phyloP scores from a whole-genome alignment of 2,888 invertebrate species.

The Latrodectus hesperus region DNA sequence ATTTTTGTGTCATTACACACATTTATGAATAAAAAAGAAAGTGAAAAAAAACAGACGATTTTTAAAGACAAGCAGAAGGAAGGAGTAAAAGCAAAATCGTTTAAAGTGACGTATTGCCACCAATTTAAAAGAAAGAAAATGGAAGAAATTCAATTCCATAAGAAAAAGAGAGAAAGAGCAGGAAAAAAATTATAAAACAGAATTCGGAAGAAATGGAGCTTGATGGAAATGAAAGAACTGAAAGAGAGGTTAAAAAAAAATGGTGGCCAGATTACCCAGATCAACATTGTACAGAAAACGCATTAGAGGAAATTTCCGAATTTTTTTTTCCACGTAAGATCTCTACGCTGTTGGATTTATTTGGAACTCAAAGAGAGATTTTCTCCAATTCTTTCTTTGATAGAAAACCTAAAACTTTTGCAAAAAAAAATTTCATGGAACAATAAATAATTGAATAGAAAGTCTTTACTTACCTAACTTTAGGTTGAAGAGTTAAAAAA shows the following conservation, averaged over 20 bases:
- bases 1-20: too few species aligned
- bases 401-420: slow-evolving; percentile 25
- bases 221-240: slow-evolving; percentile 28
- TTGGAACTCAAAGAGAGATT: slow-evolving; percentile 25
- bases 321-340: slow-evolving; percentile 1
- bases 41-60: slow-evolving; percentile 24
- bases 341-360: slow-evolving; percentile 22
- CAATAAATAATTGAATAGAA: slow-evolving; percentile 20
- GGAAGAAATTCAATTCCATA: slow-evolving; percentile 6
- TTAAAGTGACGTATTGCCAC: slow-evolving; percentile 54
- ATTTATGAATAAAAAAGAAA: background rate
- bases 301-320: slow-evolving; percentile 15
- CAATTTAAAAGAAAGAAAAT: slow-evolving; percentile 10
- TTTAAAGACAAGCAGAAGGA: background rate
- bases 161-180: slow-evolving; percentile 5
- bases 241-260: slow-evolving; percentile 10
- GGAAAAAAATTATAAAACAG: slow-evolving; percentile 14
- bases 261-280: slow-evolving; percentile 33
- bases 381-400: slow-evolving; percentile 17
- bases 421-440: background rate
- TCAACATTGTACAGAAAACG: slow-evolving; percentile 35
- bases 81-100: slow-evolving; percentile 37
- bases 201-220: slow-evolving; percentile 35
- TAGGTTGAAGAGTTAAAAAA: slow-evolving; percentile 9
- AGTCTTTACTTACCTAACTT: background rate